phyloP scores from a whole-genome alignment of 2,113 vertebrate species.

The Toxotes chatareus region DNA sequence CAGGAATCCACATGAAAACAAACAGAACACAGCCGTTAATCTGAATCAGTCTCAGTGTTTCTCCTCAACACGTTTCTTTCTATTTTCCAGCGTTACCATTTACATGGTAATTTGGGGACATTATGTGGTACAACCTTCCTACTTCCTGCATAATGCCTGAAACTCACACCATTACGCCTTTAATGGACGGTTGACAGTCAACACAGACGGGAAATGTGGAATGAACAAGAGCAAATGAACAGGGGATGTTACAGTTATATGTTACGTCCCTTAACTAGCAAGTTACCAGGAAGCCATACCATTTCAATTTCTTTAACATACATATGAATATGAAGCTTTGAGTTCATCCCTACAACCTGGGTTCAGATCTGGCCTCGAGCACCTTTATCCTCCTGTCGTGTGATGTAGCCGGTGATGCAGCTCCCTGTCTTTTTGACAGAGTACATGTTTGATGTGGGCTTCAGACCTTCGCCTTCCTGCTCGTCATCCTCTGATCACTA shows the following conservation, averaged over 20 bases:
- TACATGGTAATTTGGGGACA: not conserved
- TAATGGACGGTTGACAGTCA: too few relatives aligned
- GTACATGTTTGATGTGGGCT: slow-evolving; percentile 15
- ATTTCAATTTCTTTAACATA: not conserved
- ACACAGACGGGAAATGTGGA: too few relatives aligned
- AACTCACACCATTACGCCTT: too few relatives aligned
- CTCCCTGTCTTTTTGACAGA: not conserved
- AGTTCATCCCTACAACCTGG: not conserved
- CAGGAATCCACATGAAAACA: slow-evolving; percentile 10
- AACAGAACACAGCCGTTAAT: not conserved
- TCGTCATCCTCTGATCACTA: slow-evolving; percentile 23
- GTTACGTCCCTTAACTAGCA: not conserved
- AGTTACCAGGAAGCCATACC: not conserved
- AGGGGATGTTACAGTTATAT: too few relatives aligned
- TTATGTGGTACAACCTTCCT: too few relatives aligned
- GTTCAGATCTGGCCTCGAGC: not conserved
- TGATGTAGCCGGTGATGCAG: not conserved
- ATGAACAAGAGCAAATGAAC: too few relatives aligned
- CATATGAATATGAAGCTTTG: not conserved
- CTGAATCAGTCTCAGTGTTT: not conserved
- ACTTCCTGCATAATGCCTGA: too few relatives aligned
- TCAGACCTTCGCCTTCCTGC: slow-evolving; percentile 1
- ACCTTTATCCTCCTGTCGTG: not conserved
- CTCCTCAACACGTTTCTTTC: not conserved
- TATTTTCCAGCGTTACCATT: not conserved